Base-by-base conservation (phyloP, 2,888 invertebrate genomes). In the Pristionchus fissidentatus region DNA sequence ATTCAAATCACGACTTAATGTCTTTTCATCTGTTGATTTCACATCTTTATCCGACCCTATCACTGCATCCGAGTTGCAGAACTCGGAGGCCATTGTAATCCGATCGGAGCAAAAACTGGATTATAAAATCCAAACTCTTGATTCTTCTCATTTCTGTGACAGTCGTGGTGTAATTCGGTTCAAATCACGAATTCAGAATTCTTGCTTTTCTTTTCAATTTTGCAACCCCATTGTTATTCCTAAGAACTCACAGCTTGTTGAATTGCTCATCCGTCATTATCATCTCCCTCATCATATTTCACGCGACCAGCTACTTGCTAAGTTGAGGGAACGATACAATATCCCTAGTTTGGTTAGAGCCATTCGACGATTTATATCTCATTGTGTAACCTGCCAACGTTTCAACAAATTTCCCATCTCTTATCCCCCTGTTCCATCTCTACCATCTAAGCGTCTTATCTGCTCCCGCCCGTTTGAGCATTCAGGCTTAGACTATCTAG, bases 261-360 rank as follows among this genome's bases (percentile, higher is more conserved):
- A 10, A 32, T 26, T 75, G 5, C 4, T 75, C 4, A 46, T 75
- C 22, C 43, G 43, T 15, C 8, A 26, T 13, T 10, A 26, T 29
- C 75, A 75, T 46, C 26, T 75, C 1, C 75, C 75, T 13, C 19
- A 19, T 10, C 75, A 75, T 46, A 26, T 46, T n/a, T 46, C 75
- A 5, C 43, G 75, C n/a, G 75, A 75, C n/a, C 43, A 75, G 13
- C 15, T 75, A 15, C 10, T 46, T 7, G 26, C 43, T 5, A 46
- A 26, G 8, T 26, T 75, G 4, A 5, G 49, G n/a, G 26, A 26
- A 26, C 4, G 75, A 29, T 75, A 19, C n/a, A 46, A 15, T 2
- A 46, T 75, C 7, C 10, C 26, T 2, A 8, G 46, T n/a, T 19
- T 75, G 26, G 15, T 26, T 2, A 5, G 46, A 4, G 26, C 46